Evolutionary conservation across 2,113 vertebrate genomes (phyloP).

Genomic region (Verasper variegatus): DNA sequence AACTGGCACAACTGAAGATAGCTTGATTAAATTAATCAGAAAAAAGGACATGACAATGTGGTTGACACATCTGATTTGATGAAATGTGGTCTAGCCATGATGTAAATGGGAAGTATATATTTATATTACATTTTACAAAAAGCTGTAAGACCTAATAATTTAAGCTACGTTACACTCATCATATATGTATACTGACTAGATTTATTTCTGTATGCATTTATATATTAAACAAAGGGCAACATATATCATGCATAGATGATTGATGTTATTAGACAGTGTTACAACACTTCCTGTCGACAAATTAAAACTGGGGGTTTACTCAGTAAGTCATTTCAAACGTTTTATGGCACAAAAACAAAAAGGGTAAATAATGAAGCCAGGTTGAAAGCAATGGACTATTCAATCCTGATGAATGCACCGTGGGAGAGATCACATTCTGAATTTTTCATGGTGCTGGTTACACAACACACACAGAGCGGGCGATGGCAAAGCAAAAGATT

Average conservation of each 20-base stretch:
- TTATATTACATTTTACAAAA: no score
- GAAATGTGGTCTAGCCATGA: no score
- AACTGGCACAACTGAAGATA: no score
- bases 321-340: background rate
- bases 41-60: no score
- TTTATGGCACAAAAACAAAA: background rate
- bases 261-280: background rate
- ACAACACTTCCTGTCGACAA: background rate
- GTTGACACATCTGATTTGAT: no score
- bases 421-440: slow-evolving; percentile 11
- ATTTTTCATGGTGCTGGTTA: slow-evolving; percentile 13
- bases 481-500: slow-evolving; percentile 26
- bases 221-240: no score
- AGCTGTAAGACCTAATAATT: no score
- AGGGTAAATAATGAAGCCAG: background rate
- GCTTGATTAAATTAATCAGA: no score
- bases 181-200: no score
- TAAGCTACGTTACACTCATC: no score
- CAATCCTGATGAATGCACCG: slow-evolving; percentile 3
- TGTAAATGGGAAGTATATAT: no score
- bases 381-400: background rate
- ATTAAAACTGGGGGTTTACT: background rate
- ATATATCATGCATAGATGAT: background rate
- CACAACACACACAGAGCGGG: slow-evolving; percentile 12
- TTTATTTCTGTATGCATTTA: no score